Conservation (phyloP, 1,140 invertebrate genomes). For the Macrobrachium nipponense region DNA sequence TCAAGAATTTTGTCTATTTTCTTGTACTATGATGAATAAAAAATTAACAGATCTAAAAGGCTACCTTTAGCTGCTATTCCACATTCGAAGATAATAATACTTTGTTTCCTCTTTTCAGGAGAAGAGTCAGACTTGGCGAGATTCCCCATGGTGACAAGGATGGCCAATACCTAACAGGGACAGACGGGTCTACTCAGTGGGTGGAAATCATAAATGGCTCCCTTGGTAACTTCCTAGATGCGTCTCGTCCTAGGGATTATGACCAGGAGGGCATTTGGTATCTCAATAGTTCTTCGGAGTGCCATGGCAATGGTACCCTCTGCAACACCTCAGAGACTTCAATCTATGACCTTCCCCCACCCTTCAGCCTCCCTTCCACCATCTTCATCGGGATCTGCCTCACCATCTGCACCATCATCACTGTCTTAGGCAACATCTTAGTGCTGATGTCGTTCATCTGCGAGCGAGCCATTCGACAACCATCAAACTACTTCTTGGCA, state of each 20-base stretch:
- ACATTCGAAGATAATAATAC: too few relatives aligned
- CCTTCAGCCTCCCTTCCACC: slow-evolving; percentile 89
- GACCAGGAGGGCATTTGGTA: background rate
- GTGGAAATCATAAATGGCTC: too few relatives aligned
- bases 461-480: slow-evolving; percentile 96
- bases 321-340: slow-evolving; percentile 21
- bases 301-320: background rate
- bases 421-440: slow-evolving; percentile 94
- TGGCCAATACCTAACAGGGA: too few relatives aligned
- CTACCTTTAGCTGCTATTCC: too few relatives aligned
- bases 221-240: slow-evolving; percentile 1
- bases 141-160: too few relatives aligned
- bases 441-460: slow-evolving; percentile 97
- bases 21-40: too few relatives aligned
- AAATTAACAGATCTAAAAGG: too few relatives aligned
- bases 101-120: too few relatives aligned
- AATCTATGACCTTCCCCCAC: slow-evolving; percentile 43
- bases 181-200: too few relatives aligned
- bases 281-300: background rate
- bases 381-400: slow-evolving; percentile 91
- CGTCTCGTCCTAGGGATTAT: background rate
- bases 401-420: slow-evolving; percentile 89
- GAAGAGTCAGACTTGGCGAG: too few relatives aligned
- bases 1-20: too few relatives aligned
- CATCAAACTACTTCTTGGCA: slow-evolving; percentile 99